Evolutionary conservation across 2,888 invertebrate genomes (phyloP), one percentile per base, ranked within the genome.

Genomic region (Chloroclysta siterata): DNA sequence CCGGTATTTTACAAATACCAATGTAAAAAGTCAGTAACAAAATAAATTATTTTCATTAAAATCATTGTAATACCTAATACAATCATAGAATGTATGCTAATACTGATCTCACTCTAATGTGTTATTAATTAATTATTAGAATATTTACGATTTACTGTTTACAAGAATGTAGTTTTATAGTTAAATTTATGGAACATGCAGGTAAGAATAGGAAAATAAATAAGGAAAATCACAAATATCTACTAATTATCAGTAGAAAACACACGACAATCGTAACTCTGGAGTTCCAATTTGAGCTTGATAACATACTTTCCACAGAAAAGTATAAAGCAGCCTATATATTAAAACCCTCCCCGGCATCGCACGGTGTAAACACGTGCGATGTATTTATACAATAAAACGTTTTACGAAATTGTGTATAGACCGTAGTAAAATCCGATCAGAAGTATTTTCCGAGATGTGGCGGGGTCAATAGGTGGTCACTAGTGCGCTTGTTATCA

Each of bases 11-110:
- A 8, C 11, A 46, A 46, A 65, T 62, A 54, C 54, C 52, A 50
- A 33, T 46, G 61, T 33, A 69, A 69, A 68, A 61, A 64, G 22
- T 53, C 60, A 57, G 46, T 63, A 69, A 68, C 66, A 60, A 70
- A 66, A 65, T 60, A 53, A 68, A 60, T 64, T 65, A 68, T 55
- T 64, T 48, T 51, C 65, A 63, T 56, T 60, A 42, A 41, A 48
- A 46, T 50, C 6, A 58, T 33, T 17, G 58, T 50, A 57, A 63
- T 55, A 61, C 52, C 11, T 39, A 39, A 11, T 41, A 60, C 46
- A 56, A 48, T 57, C 53, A 54, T 60, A 69, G 74, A 81, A 80
- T 80, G 76, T 76, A 60, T 63, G 60, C 67, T 83, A 82, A 83
- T 82, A 82, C 82, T 83, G 81, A 52, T 59, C 53, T 57, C 51